Base-by-base conservation (phyloP, 2,888 invertebrate genomes). In the Hetaerina titia region DNA sequence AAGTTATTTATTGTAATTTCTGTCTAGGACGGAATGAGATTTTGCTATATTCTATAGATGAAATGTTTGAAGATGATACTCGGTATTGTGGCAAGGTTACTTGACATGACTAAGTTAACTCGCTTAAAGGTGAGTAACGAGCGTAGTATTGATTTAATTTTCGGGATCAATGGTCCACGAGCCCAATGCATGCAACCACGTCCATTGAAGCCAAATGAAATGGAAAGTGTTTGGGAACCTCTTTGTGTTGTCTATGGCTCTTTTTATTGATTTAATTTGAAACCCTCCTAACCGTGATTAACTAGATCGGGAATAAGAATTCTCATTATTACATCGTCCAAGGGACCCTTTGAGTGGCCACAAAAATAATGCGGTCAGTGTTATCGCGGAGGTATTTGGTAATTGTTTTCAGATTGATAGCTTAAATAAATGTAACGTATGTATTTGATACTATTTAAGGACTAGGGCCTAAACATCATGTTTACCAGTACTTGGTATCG, bases 101-200 rank as follows among this genome's bases (percentile, higher is more conserved):
- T 81, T 81, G 81, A 31, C 81, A 15, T 31, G 81, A 81, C 81
- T 31, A n/a, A 81, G 81, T 81, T 81, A n/a, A 81, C 81, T 5
- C 81, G 81, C 31, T 81, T 25, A 31, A 81, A 81, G 81, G 81
- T 81, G 81, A 81, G 81, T 81, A 81, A 81, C 81, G 81, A 81
- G 81, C 81, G 81, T 81, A 81, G 81, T 81, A 81, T 81, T 81
- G 81, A 81, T 81, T 81, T 81, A 81, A 81, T 81, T 81, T 81
- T 81, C 25, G 81, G 81, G 81, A 81, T 81, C 81, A 81, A 81
- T 81, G 81, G 81, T 81, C 81, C 81, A 81, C 81, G 81, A 81
- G 81, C 81, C n/a, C 25, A 2, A 31, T 81, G 31, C 81, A 81
- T 81, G 81, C 81, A 11, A 81, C 81, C 81, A 25, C 81, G 81